Evolutionary conservation across 2,888 invertebrate species (phyloP), one percentile per base, ranked within the genome.

Genomic region (Ferdinandea cuprea): DNA sequence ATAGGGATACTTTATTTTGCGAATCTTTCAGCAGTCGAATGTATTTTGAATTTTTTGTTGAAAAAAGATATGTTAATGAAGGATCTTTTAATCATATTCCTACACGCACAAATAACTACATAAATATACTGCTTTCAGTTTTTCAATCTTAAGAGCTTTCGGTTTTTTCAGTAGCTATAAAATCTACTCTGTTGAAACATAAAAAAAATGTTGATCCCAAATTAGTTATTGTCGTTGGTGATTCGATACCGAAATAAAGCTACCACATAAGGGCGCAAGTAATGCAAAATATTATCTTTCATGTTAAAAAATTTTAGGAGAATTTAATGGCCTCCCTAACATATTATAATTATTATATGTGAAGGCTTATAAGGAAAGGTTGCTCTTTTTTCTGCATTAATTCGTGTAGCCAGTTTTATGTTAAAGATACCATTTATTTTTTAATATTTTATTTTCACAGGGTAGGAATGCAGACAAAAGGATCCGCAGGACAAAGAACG

Each of bases 311-410:
- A 48, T 46, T 46, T 46, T 25, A 46, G 21, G n/a, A 6, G 25
- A 25, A 48, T 48, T 25, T 48, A 48, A 25, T 13, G 25, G 48
- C 13, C 48, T n/a, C 6, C n/a, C 8, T 28, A 15, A 40, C n/a
- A 40, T 13, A 15, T 40, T 13, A 40, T 40, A 15, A 40, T 40
- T 6, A 9, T 8, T 8, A 13, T 21, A 19, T 25, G 8, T 46
- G 65, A 56, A 50, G 48, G 46, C 46, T 56, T 48, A 30, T 58
- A 46, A 19, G 21, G 66, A 50, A 58, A 58, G 32, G 68, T 50
- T 74, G 74, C 25, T 50, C 50, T 40, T 74, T 66, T 74, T 74
- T 44, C 19, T 19, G 21, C 68, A 42, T 58, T 50, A 28, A 68
- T 58, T 56, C 19, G 44, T 44, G 37, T 56, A 37, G 35, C 15